Evolutionary conservation across 2,113 vertebrate species (phyloP).

Genomic region (Crotalus horridus): DNA sequence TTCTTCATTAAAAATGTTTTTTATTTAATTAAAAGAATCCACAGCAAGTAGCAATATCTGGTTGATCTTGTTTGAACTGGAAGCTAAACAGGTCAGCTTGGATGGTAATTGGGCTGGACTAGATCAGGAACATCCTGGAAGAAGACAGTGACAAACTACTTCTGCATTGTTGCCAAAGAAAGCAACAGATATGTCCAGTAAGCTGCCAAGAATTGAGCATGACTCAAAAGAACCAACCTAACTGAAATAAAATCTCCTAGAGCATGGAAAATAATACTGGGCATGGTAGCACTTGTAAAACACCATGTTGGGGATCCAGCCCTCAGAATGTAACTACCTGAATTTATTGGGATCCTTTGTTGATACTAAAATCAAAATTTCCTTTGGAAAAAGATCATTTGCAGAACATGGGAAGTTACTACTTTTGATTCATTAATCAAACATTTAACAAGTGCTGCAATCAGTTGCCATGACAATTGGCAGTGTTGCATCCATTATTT

Average conservation of each 20-base stretch:
- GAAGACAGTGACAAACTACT: neutral
- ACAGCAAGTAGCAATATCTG: neutral
- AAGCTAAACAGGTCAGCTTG: neutral
- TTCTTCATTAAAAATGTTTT: neutral
- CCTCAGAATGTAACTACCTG: neutral
- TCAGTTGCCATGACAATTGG: slow-evolving; percentile 6
- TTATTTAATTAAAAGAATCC: neutral
- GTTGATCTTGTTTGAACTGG: neutral
- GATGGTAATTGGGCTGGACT: neutral
- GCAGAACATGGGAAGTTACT: neutral
- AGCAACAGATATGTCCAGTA: neutral
- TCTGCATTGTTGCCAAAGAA: neutral
- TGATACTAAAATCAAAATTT: neutral
- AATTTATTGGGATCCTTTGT: neutral
- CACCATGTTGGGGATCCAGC: neutral
- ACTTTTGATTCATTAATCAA: neutral
- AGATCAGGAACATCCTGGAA: neutral
- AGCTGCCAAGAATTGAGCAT: neutral
- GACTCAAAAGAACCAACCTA: neutral
- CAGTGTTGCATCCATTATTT: neutral
- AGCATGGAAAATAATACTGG: neutral
- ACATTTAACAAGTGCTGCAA: neutral
- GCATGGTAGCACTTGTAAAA: neutral
- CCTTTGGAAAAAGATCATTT: neutral
- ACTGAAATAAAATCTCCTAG: neutral